Conservation (phyloP, 1,140 invertebrate genomes). For the Aphelinus atriplicis region DNA sequence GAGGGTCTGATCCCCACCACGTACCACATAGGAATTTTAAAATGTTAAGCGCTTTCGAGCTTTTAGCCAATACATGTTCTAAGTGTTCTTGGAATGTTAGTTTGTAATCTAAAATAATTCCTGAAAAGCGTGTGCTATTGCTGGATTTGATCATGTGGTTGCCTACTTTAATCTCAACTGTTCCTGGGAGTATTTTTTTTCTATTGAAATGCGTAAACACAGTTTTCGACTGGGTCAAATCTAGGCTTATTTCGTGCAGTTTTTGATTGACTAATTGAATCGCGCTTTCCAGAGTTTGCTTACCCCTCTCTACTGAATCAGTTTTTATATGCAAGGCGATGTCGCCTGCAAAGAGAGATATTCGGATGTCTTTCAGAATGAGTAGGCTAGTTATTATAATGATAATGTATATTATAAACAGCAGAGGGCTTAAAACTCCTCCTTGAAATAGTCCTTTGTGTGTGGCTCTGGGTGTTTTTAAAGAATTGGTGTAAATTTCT, state of each 20-base stretch:
- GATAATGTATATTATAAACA: no score
- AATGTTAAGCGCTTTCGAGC: slow-evolving; percentile 19
- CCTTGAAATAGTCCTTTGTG: neutral
- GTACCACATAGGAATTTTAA: slow-evolving; percentile 30
- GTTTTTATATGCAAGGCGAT: no score
- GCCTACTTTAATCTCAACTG: neutral
- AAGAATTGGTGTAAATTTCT: no score
- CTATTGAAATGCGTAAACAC: slow-evolving; percentile 18
- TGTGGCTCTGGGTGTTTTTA: no score
- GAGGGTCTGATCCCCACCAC: slow-evolving; percentile 35
- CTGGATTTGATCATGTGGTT: neutral
- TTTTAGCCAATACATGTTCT: slow-evolving; percentile 16
- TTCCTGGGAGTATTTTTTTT: slow-evolving; percentile 1
- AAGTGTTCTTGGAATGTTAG: slow-evolving; percentile 35
- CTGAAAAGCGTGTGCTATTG: neutral
- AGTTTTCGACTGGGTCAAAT: slow-evolving; percentile 6
- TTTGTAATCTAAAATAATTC: slow-evolving; percentile 25
- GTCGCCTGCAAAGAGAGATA: no score
- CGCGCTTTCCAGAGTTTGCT: no score
- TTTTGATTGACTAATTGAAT: slow-evolving; percentile 2
- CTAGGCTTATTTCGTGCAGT: slow-evolving; percentile 21
- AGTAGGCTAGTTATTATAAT: no score
- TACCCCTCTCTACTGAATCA: no score
- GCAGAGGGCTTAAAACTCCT: no score
- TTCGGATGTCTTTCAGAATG: no score